phyloP scores from a whole-genome alignment of 2,888 invertebrate genomes.

The Patella ulyssiponensis region DNA sequence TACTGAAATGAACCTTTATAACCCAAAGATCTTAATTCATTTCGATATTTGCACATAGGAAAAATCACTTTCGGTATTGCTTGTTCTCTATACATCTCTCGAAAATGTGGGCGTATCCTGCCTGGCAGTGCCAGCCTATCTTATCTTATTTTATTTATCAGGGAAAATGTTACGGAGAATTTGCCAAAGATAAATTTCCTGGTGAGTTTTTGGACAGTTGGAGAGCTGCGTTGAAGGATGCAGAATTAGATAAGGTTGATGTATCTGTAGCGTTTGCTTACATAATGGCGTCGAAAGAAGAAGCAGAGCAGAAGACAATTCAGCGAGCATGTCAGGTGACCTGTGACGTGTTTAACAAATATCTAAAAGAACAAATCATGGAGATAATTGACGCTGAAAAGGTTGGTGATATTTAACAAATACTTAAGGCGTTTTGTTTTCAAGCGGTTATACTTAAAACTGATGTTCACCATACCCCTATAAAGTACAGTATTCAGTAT shows the following conservation, averaged over 20 bases:
- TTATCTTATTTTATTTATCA: conserved; percentile 38
- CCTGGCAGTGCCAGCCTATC: too few relatives aligned
- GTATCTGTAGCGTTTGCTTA: conserved; percentile 87
- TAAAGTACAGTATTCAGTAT: not conserved
- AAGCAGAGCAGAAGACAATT: conserved; percentile 88
- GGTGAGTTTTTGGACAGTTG: conserved; percentile 95
- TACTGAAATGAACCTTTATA: too few relatives aligned
- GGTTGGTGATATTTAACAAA: conserved; percentile 50
- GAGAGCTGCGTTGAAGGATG: conserved; percentile 84
- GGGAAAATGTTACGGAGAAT: conserved; percentile 90
- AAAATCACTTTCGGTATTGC: too few relatives aligned
- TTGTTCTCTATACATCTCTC: too few relatives aligned
- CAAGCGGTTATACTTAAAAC: too few relatives aligned
- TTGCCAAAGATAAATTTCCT: conserved; percentile 92
- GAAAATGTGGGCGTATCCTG: too few relatives aligned
- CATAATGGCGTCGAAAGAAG: conserved; percentile 95
- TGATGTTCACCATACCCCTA: too few relatives aligned
- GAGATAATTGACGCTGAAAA: conserved; percentile 97
- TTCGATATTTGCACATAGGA: too few relatives aligned
- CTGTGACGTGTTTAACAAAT: conserved; percentile 95
- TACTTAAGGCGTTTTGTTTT: too few relatives aligned
- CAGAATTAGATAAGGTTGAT: conserved; percentile 86
- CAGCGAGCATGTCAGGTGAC: conserved; percentile 94
- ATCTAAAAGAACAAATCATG: conserved; percentile 97
- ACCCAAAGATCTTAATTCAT: too few relatives aligned